These are phyloP conservation scores for Schrankia costaestrigalis DNA, from an alignment of 2,888 invertebrate species.

Conservation along the genomic window DNA sequence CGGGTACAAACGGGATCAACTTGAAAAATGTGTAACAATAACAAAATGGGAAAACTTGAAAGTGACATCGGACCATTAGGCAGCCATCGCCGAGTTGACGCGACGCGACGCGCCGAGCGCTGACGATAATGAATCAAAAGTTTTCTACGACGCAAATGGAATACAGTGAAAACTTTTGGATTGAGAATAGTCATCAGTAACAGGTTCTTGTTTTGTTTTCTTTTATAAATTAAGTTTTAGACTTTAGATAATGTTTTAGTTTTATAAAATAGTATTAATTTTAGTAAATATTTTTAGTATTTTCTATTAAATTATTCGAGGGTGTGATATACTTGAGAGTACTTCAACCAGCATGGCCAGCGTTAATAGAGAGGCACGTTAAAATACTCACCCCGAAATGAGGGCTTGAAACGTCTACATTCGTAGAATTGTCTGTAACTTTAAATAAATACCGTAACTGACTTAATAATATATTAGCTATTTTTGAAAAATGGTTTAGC, in stretches of 20 bases:
- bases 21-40: constrained; percentile 67
- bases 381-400: no score
- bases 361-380: no score
- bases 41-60: constrained; percentile 62
- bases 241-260: constrained; percentile 3
- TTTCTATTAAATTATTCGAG: no score
- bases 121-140: constrained; percentile 57
- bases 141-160: constrained; percentile 45
- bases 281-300: no score
- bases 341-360: no score
- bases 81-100: constrained; percentile 40
- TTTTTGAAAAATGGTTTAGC: no score
- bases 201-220: constrained; percentile 22
- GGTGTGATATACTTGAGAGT: no score
- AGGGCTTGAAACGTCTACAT: no score
- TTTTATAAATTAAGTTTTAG: constrained; percentile 9
- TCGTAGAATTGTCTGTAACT: no score
- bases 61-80: constrained; percentile 63
- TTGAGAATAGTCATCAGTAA: constrained; percentile 30
- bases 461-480: no score
- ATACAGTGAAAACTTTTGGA: constrained; percentile 30
- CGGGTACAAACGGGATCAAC: constrained; percentile 60
- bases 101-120: constrained; percentile 29
- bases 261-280: no score
- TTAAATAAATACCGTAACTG: no score